phyloP scores from a whole-genome alignment of 1,140 invertebrate genomes.

The Galleria mellonella region DNA sequence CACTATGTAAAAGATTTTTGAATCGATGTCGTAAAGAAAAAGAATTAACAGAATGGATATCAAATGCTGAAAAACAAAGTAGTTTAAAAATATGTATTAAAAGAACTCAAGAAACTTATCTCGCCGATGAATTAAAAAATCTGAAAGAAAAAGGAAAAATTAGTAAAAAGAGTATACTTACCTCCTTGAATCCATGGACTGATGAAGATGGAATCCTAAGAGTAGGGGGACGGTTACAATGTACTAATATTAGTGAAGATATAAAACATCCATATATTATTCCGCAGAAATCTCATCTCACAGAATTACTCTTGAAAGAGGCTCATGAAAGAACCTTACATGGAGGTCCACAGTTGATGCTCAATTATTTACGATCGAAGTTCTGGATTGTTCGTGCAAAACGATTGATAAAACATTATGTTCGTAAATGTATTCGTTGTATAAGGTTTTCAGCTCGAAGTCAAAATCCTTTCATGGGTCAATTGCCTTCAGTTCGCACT shows the following conservation, averaged over 20 bases:
- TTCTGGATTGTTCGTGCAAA: background rate
- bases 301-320: constrained; percentile 17
- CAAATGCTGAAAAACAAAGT: background rate
- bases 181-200: too few relatives aligned
- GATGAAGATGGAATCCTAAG: constrained; percentile 1
- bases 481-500: background rate
- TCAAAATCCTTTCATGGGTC: background rate
- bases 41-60: background rate
- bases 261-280: background rate
- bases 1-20: background rate
- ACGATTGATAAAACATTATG: too few relatives aligned
- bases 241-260: background rate
- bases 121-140: too few relatives aligned
- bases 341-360: background rate
- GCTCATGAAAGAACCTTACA: constrained; percentile 9
- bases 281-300: background rate
- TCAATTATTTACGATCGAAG: background rate
- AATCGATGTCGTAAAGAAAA: background rate
- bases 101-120: background rate
- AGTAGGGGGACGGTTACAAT: constrained; percentile 2
- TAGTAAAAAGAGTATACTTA: too few relatives aligned
- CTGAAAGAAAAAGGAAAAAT: too few relatives aligned
- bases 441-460: background rate
- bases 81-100: background rate
- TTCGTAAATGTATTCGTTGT: background rate